Evolutionary conservation across 2,113 vertebrate species (phyloP).

Genomic region (Lepisosteus oculatus): DNA sequence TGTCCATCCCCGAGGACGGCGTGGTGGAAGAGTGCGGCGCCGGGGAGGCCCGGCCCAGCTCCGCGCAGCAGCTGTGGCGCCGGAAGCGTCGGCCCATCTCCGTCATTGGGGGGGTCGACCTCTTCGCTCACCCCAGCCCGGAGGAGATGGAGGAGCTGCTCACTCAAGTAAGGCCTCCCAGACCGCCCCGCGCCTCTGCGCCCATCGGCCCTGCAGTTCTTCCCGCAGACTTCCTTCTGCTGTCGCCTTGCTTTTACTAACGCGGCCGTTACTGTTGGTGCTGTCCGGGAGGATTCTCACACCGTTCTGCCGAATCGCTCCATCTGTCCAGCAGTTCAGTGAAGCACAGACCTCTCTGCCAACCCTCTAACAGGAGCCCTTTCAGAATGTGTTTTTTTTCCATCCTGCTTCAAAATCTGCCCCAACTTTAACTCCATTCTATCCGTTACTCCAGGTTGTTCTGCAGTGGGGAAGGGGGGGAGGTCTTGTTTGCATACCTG

Average conservation of each 20-base stretch:
- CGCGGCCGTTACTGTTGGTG: neutral
- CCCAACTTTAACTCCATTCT: no score
- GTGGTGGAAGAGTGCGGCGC: slow-evolving; percentile 46
- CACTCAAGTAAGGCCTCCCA: slow-evolving; percentile 80
- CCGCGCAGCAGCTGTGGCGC: slow-evolving; percentile 42
- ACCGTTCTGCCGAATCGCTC: neutral
- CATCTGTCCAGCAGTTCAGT: no score
- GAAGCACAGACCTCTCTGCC: no score
- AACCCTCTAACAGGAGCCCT: no score
- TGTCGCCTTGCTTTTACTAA: neutral
- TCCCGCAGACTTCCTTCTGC: neutral
- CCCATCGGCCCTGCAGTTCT: neutral
- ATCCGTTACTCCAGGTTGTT: no score
- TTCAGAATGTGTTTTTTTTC: no score
- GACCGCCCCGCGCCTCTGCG: slow-evolving; percentile 27
- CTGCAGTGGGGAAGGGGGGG: no score
- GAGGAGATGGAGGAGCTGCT: slow-evolving; percentile 74
- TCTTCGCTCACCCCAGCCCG: slow-evolving; percentile 62
- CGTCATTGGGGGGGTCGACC: slow-evolving; percentile 77
- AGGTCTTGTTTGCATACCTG: no score
- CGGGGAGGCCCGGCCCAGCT: slow-evolving; percentile 26
- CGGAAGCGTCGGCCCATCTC: slow-evolving; percentile 79
- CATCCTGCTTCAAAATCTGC: no score
- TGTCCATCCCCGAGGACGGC: slow-evolving; percentile 84
- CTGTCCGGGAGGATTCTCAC: neutral